Evolutionary conservation across 2,888 invertebrate genomes (phyloP), one percentile per base, ranked within the genome.

Genomic region (Agrochola lychnidis): DNA sequence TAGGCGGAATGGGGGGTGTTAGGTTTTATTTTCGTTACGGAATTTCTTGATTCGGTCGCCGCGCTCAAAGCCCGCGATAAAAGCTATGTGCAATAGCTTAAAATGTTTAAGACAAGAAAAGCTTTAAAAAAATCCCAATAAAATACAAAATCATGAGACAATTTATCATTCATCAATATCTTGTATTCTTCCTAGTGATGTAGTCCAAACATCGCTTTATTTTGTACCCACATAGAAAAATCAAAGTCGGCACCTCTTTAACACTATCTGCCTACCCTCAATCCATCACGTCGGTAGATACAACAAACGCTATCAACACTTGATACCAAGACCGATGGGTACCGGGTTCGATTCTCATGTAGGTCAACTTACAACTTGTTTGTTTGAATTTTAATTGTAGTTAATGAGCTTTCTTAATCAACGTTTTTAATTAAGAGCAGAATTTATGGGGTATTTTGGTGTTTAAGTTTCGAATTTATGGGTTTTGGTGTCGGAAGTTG

Each of bases 271-370:
- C 48, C 9, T 42, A 67, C 67, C 68, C 30, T 57, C 73, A 66
- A 81, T 73, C 82, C 78, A 86, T 88, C 87, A 79, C 19, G 74
- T 19, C 88, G 87, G 87, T 9, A 80, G 84, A 84, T 86, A 79
- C 64, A 63, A 80, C 87, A 79, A 73, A 78, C 80, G 64, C 53
- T 86, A 88, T 86, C 79, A 76, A 64, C 56, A 72, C 42, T 40
- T 71, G 83, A 78, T 82, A 85, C 36, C 22, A 61, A 79, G 84
- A 88, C 73, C 63, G 88, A 86, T 78, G 70, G 73, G 74, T 53
- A 45, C 63, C 59, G 22, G 53, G 75, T 80, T 74, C 42, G 56
- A 61, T n/a, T 36, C 14, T 45, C 22, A 73, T 73, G 61, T 86
- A 71, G 84, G 86, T 76, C 79, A 86, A 79, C 70, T n/a, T 10